These are phyloP conservation scores for Corythoichthys haematopterus DNA, from an alignment of 2,113 vertebrate species.

Conservation along the genomic window DNA sequence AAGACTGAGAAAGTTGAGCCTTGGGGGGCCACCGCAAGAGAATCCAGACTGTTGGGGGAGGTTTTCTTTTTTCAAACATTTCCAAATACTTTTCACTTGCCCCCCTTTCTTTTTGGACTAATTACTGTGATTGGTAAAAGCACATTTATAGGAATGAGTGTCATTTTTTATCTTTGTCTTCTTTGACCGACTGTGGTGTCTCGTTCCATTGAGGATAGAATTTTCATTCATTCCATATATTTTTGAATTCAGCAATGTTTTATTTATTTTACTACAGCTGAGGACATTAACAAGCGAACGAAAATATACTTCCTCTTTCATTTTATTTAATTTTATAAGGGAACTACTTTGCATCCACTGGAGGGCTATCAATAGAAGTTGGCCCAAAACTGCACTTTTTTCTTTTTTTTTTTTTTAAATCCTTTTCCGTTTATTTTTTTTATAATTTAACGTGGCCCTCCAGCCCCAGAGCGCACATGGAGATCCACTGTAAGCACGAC, in stretches of 20 bases:
- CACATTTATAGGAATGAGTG: slow-evolving; percentile 40
- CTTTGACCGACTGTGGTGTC: slow-evolving; percentile 36
- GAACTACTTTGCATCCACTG: slow-evolving; percentile 22
- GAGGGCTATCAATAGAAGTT: slow-evolving; percentile 30
- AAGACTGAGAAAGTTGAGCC: slow-evolving; percentile 42
- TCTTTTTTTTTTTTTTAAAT: not conserved
- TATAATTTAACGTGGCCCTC: slow-evolving; percentile 31
- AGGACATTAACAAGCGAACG: not conserved
- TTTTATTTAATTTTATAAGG: slow-evolving; percentile 15
- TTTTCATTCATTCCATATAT: slow-evolving; percentile 9
- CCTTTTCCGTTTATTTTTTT: too few species aligned
- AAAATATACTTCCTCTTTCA: not conserved
- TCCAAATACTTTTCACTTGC: slow-evolving; percentile 13
- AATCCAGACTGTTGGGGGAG: slow-evolving; percentile 44
- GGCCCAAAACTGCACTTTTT: not conserved
- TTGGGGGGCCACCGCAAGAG: slow-evolving; percentile 49
- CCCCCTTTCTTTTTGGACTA: slow-evolving; percentile 16
- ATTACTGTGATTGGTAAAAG: not conserved
- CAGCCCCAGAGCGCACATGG: slow-evolving; percentile 74
- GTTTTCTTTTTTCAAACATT: not conserved
- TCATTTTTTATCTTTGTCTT: slow-evolving; percentile 37
- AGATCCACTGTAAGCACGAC: slow-evolving; percentile 99
- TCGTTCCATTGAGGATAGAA: slow-evolving; percentile 48
- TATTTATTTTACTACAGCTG: slow-evolving; percentile 4
- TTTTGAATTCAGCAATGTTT: slow-evolving; percentile 3